A percentile compares a stretch with the other conserved stretches of the same genome.
These are phyloP conservation scores for Tipula lateralis DNA, from an alignment of 2,888 invertebrate genomes.

Conservation along the genomic window DNA sequence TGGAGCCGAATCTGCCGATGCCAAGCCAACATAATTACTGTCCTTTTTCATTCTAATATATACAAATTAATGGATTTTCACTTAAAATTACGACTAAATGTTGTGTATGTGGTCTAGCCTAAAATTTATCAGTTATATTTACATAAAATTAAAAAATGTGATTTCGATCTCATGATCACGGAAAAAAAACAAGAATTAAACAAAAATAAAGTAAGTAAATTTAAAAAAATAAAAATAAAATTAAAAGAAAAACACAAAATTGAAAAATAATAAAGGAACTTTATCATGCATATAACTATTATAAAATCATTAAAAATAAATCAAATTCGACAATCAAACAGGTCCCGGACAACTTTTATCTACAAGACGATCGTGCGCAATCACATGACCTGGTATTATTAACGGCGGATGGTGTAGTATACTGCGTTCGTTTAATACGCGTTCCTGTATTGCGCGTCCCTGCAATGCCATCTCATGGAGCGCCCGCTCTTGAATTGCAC, in stretches of 20 bases:
- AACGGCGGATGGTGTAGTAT: slow-evolving; percentile 35
- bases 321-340: slow-evolving; percentile 34
- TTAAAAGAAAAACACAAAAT: not conserved
- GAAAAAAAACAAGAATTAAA: too few relatives aligned
- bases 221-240: too few relatives aligned
- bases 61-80: not conserved
- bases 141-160: not conserved
- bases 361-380: slow-evolving; percentile 34
- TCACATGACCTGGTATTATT: slow-evolving; percentile 31
- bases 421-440: slow-evolving; percentile 34
- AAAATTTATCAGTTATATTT: not conserved
- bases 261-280: not conserved
- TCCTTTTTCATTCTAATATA: not conserved
- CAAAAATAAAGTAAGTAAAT: too few relatives aligned
- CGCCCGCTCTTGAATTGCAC: slow-evolving; percentile 36
- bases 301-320: slow-evolving; percentile 4
- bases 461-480: slow-evolving; percentile 32
- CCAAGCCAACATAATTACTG: not conserved
- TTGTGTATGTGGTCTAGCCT: not conserved
- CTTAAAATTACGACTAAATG: not conserved
- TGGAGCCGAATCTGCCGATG: not conserved
- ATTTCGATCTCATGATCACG: not conserved
- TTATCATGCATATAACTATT: not conserved
- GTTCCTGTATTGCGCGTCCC: slow-evolving; percentile 37
- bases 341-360: slow-evolving; percentile 38